These are phyloP conservation scores for Forpus xanthops DNA, from an alignment of 2,797 vertebrate genomes.

Conservation along the genomic window DNA sequence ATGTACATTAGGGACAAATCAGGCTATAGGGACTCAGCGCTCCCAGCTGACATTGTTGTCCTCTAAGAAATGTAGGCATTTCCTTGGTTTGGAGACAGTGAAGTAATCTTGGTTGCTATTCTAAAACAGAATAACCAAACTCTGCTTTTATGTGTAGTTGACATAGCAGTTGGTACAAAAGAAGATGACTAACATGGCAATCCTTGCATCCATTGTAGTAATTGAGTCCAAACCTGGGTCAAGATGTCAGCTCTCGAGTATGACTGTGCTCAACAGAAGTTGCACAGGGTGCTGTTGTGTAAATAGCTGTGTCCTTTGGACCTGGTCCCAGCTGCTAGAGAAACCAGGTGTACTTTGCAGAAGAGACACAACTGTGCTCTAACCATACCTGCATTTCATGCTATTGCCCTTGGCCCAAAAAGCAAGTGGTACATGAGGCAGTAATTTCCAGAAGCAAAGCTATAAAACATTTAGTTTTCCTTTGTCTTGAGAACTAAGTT, in stretches of 20 bases:
- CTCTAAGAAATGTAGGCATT: neutral
- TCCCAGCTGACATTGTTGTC: neutral
- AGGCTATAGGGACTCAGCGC: neutral
- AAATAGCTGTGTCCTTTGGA: neutral
- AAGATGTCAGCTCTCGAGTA: neutral
- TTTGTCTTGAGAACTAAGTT: neutral
- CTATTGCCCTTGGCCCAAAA: neutral
- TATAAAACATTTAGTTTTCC: neutral
- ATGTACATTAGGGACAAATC: neutral
- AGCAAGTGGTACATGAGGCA: neutral
- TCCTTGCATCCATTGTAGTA: neutral
- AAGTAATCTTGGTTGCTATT: neutral
- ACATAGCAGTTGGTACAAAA: neutral
- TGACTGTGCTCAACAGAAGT: neutral
- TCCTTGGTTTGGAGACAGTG: neutral
- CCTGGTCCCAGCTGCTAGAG: neutral
- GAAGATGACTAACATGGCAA: rapidly evolving
- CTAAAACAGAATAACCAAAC: neutral
- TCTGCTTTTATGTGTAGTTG: neutral
- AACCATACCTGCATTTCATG: neutral
- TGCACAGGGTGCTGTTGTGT: neutral
- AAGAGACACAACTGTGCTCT: neutral
- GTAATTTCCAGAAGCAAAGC: neutral
- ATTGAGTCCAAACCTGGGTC: neutral
- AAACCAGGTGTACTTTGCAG: neutral